Base-by-base conservation (phyloP, 2,888 invertebrate genomes). In the Drosophila birchii region DNA sequence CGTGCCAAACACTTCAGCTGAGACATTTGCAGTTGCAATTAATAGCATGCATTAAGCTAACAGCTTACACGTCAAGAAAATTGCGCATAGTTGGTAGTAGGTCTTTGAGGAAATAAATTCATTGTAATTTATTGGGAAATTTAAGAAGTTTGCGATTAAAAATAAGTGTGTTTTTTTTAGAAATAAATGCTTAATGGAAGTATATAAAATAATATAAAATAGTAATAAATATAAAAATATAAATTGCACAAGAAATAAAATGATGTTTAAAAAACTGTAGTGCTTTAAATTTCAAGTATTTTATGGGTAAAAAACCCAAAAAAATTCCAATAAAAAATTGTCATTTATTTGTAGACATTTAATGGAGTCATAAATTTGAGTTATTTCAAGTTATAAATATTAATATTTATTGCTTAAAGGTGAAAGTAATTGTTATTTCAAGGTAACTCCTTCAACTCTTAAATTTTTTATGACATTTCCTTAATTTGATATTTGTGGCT, bases 1-100 rank as follows among this genome's bases (percentile, higher is more conserved):
- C 67, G 67, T 68, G 69, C 45, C 56, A 47, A 67, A 67, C 64
- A 68, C 67, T 55, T 54, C 12, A 53, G 38, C 3, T 14, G 26
- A 43, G 63, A 55, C 47, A 54, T 39, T 3, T 67, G 56, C 41
- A 36, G 36, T 38, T 20, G 69, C 67, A 68, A 68, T 68, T 68
- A 68, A 68, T 69, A 18, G 56, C 67, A 68, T 68, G 67, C 67
- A 67, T 41, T 34, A n/a, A 11, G 18, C 34, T 16, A 23, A 5
- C 12, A 34, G 57, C 44, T 64, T 64, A 23, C 66, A 66, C 49
- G 12, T 20, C 8, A 9, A 49, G 7, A 63, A 32, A 60, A 32
- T 9, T 16, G 0, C 8, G 5, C 3, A 14, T 26, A 26, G 26
- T 26, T 5, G 2, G 3, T 23, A 23, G 23, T 23, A 23, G 3